Evolutionary conservation across 2,113 vertebrate genomes (phyloP), one percentile per base, ranked within the genome.

Genomic region (Phocoena sinus): DNA sequence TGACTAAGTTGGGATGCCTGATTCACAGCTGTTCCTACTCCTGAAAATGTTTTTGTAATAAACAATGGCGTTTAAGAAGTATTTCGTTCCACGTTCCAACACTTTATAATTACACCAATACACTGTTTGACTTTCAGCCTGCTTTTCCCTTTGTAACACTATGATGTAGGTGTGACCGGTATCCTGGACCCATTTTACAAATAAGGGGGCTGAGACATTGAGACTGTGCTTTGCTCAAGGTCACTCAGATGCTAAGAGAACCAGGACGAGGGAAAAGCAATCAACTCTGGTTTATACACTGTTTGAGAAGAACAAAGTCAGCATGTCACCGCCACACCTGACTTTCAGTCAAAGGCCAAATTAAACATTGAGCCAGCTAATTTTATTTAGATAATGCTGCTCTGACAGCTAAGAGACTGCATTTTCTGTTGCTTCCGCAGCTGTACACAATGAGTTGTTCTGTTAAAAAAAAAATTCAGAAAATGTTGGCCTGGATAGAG

Each of bases 31-130:
- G 98, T 95, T 95, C 80, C 87, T 85, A 58, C 71, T 47, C 58
- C 71, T 74, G 94, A 81, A 92, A 93, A 93, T 98, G 91, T 96
- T 98, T 97, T 97, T 73, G 77, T 81, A 96, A 97, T 65, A 98
- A 97, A 97, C 83, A 98, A 33, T 56, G 47, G 65, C 0, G 8
- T 71, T 88, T 44, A 93, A 73, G 76, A 93, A 62, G 77, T 63
- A 62, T 90, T 81, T 92, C 67, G 44, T 63, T 71, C 60, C 60
- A 10, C 8, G 41, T 96, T 89, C 93, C 87, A 82, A 80, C 68
- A 53, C n/a, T 73, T 90, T 25, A 97, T 67, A 86, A 90, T 44
- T 77, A 96, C 14, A 67, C 25, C 56, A 70, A 44, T 7, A 36
- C 2, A 58, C 20, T 44, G 28, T 36, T 44, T 38, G n/a, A 15